phyloP scores from a whole-genome alignment of 2,113 vertebrate species.

The Ramphastos sulfuratus region DNA sequence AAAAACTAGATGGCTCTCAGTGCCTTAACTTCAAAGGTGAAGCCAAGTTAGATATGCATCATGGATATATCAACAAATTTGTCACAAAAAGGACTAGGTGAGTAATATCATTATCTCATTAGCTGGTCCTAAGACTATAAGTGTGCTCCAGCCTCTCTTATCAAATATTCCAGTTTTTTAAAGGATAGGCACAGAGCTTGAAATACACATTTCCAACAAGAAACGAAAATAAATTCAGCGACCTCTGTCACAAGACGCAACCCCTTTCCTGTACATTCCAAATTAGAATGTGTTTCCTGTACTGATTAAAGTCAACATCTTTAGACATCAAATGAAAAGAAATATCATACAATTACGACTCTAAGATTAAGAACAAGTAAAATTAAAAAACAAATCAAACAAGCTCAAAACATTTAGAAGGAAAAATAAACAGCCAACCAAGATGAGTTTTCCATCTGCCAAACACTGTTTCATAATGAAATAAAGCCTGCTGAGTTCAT shows the following conservation, averaged over 20 bases:
- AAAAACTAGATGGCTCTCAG: background rate
- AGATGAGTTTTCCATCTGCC: background rate
- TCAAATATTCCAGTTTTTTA: background rate
- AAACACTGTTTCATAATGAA: background rate
- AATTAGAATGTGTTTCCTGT: slow-evolving; percentile 7
- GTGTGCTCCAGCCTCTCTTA: background rate
- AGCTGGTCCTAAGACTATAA: background rate
- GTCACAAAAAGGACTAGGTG: background rate
- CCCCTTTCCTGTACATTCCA: background rate
- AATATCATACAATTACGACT: background rate
- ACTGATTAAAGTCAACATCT: slow-evolving; percentile 1
- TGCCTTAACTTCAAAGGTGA: background rate
- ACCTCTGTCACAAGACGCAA: background rate
- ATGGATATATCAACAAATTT: background rate
- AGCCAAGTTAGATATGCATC: background rate
- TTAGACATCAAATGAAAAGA: background rate
- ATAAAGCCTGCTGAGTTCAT: slow-evolving; percentile 23
- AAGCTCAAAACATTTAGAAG: background rate
- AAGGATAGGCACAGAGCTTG: background rate
- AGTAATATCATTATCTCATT: background rate
- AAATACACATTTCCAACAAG: background rate
- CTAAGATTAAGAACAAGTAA: background rate
- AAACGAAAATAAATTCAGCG: background rate
- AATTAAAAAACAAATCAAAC: background rate
- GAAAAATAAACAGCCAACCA: background rate